Evolutionary conservation across 2,797 vertebrate genomes (phyloP).

Genomic region (Sparidentex hasta): DNA sequence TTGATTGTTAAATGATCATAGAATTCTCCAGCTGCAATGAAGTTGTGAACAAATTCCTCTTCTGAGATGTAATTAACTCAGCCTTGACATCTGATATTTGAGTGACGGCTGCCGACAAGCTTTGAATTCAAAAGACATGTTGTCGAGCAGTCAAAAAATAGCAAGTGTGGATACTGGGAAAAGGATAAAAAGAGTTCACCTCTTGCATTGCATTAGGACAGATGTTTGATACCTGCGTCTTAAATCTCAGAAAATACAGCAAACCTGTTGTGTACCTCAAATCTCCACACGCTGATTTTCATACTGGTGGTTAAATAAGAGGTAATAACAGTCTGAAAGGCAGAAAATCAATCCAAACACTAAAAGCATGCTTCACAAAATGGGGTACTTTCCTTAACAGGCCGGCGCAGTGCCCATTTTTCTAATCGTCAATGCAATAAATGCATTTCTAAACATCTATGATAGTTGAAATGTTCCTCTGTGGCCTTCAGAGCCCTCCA

Average conservation of each 20-base stretch:
- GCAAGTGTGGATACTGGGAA: neutral
- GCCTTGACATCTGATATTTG: neutral
- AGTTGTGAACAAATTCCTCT: neutral
- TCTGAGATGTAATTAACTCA: neutral
- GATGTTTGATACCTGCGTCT: neutral
- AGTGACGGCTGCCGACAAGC: neutral
- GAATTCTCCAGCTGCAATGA: neutral
- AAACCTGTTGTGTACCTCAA: neutral
- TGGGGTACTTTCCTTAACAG: slow-evolving; percentile 9
- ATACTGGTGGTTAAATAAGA: slow-evolving; percentile 27
- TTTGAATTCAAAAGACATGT: neutral
- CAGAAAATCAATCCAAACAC: slow-evolving; percentile 37
- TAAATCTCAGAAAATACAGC: neutral
- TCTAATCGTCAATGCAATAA: slow-evolving; percentile 23
- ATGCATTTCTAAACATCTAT: slow-evolving; percentile 32
- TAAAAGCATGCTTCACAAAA: slow-evolving; percentile 32
- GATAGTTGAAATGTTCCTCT: slow-evolving; percentile 24
- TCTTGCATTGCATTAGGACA: neutral
- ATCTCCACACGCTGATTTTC: slow-evolving; percentile 4
- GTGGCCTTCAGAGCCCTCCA: slow-evolving; percentile 30
- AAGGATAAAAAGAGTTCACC: neutral
- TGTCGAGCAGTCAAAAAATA: neutral
- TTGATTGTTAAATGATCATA: neutral
- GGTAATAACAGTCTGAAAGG: slow-evolving; percentile 22
- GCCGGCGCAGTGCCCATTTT: slow-evolving; percentile 3